These are phyloP conservation scores for Dolichomitus sp. DNA, from an alignment of 2,888 invertebrate species.

Conservation along the genomic window DNA sequence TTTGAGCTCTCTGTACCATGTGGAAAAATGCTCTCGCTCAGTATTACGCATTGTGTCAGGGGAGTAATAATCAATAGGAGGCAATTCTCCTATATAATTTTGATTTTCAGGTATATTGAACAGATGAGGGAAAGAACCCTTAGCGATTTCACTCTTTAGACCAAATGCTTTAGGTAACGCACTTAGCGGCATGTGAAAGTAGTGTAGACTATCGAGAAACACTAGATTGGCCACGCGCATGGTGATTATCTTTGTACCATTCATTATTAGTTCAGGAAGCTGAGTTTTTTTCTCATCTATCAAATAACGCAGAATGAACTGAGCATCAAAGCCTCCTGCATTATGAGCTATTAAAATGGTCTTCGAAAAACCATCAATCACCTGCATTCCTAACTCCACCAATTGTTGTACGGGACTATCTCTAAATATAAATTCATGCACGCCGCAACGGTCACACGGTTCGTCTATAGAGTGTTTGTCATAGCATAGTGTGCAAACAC, in stretches of 20 bases:
- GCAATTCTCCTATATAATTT: constrained; percentile 71
- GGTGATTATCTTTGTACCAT: too few species aligned
- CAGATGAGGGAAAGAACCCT: constrained; percentile 60
- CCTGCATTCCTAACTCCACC: constrained; percentile 42
- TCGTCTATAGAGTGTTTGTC: background rate
- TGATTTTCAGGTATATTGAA: constrained; percentile 72
- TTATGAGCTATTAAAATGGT: constrained; percentile 34
- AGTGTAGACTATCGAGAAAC: too few species aligned
- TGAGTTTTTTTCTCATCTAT: constrained; percentile 41
- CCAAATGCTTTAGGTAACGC: too few species aligned
- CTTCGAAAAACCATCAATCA: background rate
- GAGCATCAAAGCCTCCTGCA: constrained; percentile 58
- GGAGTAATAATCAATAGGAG: constrained; percentile 66
- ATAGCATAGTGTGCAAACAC: constrained; percentile 3
- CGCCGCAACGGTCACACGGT: background rate
- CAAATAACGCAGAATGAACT: constrained; percentile 54
- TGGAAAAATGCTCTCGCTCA: constrained; percentile 62
- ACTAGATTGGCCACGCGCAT: too few species aligned
- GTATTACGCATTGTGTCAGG: constrained; percentile 65
- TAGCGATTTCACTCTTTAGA: too few species aligned
- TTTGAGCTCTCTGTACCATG: constrained; percentile 69
- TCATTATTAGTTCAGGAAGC: constrained; percentile 28
- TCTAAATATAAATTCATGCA: constrained; percentile 7
- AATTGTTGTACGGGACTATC: constrained; percentile 60
- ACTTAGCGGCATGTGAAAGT: too few species aligned